phyloP scores from a whole-genome alignment of 2,113 vertebrate species.

The Grus americana region DNA sequence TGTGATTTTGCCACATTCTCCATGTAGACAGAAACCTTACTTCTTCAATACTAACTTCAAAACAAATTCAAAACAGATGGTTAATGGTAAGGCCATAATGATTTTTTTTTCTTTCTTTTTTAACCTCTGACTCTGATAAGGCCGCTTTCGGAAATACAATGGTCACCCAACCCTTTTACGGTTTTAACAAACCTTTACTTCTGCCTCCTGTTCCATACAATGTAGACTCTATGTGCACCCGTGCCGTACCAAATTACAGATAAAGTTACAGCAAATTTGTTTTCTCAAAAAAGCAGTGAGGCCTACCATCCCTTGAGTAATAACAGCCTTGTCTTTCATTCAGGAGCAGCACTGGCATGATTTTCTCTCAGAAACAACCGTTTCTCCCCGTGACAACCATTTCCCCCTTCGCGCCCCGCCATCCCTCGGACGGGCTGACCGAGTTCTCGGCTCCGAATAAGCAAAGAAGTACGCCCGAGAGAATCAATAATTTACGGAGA shows the following conservation, averaged over 20 bases:
- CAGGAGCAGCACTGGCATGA: conserved; percentile 83
- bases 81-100: conserved; percentile 82
- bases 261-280: conserved; percentile 99
- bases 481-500: conserved; percentile 65
- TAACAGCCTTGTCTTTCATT: conserved; percentile 91
- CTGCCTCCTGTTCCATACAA: conserved; percentile 83
- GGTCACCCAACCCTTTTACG: conserved; percentile 84
- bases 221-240: conserved; percentile 91
- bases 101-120: conserved; percentile 78
- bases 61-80: conserved; percentile 85
- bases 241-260: conserved; percentile 92
- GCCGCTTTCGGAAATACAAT: conserved; percentile 86
- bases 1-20: conserved; percentile 1
- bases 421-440: conserved; percentile 71
- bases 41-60: conserved; percentile 59
- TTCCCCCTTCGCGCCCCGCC: conserved; percentile 73
- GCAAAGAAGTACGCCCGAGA: conserved; percentile 59
- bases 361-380: conserved; percentile 85
- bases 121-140: conserved; percentile 83
- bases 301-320: conserved; percentile 89
- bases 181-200: conserved; percentile 86
- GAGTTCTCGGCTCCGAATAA: conserved; percentile 68
- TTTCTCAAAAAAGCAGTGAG: conserved; percentile 95
- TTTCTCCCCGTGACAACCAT: conserved; percentile 79
- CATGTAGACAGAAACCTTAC: background rate